These are phyloP conservation scores for Nematolebias whitei DNA, from an alignment of 2,113 vertebrate genomes.

Conservation along the genomic window DNA sequence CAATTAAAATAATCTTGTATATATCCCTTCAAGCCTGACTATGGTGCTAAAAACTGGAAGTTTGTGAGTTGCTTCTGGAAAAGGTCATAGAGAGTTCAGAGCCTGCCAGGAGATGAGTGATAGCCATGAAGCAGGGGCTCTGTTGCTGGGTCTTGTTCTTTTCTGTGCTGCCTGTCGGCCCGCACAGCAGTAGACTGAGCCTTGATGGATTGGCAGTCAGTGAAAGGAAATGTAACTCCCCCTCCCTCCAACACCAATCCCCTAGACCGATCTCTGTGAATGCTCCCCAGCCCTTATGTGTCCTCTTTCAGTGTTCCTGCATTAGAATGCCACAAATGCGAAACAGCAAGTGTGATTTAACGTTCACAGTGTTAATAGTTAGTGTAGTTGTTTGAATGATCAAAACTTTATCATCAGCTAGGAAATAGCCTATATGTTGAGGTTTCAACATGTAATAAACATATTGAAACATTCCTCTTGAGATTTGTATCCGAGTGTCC, in stretches of 20 bases:
- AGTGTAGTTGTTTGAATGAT: neutral
- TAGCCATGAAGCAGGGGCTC: constrained; percentile 86
- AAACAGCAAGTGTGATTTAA: neutral
- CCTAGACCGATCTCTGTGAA: constrained; percentile 4
- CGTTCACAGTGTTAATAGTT: neutral
- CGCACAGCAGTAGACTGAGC: constrained; percentile 91
- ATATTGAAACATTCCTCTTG: neutral
- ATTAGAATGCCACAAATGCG: constrained; percentile 16
- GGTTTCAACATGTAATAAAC: neutral
- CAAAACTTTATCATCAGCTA: neutral
- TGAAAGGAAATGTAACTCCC: constrained; percentile 90
- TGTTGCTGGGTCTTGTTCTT: constrained; percentile 88
- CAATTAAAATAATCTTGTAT: neutral
- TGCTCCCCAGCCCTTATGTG: neutral
- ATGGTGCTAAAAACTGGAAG: constrained; percentile 81
- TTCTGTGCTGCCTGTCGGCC: constrained; percentile 86
- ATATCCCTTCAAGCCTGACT: constrained; percentile 68
- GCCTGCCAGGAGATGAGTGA: constrained; percentile 86
- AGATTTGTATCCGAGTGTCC: neutral
- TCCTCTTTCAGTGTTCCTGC: constrained; percentile 74
- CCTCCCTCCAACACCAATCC: constrained; percentile 20
- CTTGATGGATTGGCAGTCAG: constrained; percentile 95
- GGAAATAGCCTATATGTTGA: neutral
- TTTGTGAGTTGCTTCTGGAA: constrained; percentile 78
- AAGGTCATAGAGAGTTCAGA: constrained; percentile 96